Evolutionary conservation across 1,140 invertebrate species (phyloP).

Genomic region (Drosophila miranda): DNA sequence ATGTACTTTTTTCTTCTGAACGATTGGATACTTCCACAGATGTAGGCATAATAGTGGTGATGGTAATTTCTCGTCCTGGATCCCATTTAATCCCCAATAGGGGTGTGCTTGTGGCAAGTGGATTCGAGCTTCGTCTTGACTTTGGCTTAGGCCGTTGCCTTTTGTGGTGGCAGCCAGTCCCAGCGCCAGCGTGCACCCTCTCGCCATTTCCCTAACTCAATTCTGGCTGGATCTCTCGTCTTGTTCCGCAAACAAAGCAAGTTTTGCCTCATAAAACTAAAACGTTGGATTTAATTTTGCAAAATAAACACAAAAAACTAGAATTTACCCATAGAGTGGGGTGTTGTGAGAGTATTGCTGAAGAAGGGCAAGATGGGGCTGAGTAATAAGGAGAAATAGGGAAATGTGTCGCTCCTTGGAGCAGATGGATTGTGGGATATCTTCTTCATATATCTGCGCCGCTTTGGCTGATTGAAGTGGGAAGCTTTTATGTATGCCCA

Average conservation of each 20-base stretch:
- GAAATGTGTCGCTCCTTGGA: constrained; percentile 12
- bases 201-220: not conserved
- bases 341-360: too few relatives aligned
- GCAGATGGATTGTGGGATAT: constrained; percentile 34
- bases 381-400: not conserved
- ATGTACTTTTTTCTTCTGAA: too few relatives aligned
- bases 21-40: too few relatives aligned
- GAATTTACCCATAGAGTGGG: not conserved
- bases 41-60: not conserved
- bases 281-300: constrained; percentile 80
- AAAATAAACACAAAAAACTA: constrained; percentile 72
- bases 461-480: constrained; percentile 30
- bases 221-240: not conserved
- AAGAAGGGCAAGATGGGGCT: too few relatives aligned
- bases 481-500: constrained; percentile 22
- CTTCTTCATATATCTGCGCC: not conserved
- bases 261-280: constrained; percentile 76
- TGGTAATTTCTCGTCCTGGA: too few relatives aligned
- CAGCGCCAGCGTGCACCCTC: not conserved
- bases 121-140: not conserved
- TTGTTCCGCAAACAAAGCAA: constrained; percentile 74
- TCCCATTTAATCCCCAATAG: not conserved
- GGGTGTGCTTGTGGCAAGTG: not conserved
- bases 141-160: constrained; percentile 4
- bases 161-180: constrained; percentile 12